phyloP scores from a whole-genome alignment of 2,888 invertebrate species.

The Temnothorax rugatulus region DNA sequence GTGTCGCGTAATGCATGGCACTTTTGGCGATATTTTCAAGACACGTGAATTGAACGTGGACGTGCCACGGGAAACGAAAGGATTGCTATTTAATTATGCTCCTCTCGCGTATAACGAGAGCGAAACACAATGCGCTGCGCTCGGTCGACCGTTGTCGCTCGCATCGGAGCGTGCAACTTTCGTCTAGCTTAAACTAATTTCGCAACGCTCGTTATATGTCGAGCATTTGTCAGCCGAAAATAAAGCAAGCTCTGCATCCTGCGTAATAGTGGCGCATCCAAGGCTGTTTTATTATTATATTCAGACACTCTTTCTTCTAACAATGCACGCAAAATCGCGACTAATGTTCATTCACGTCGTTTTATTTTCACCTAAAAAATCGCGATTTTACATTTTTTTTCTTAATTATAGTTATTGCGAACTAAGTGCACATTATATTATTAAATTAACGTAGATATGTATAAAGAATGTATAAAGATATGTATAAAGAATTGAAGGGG shows the following conservation, averaged over 20 bases:
- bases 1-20: neutral
- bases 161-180: conserved; percentile 42
- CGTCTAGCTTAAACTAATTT: conserved; percentile 50
- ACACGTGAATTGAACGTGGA: neutral
- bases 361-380: neutral
- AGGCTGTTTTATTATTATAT: conserved; percentile 26
- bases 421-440: neutral
- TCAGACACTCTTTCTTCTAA: neutral
- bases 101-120: neutral
- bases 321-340: neutral
- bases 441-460: neutral
- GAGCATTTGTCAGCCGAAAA: conserved; percentile 40
- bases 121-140: neutral
- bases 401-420: neutral
- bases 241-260: conserved; percentile 42
- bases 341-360: neutral
- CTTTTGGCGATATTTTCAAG: neutral
- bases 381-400: neutral
- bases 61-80: neutral
- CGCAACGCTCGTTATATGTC: conserved; percentile 10
- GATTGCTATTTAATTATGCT: conserved; percentile 28
- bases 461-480: neutral
- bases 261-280: conserved; percentile 18
- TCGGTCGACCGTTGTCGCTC: conserved; percentile 31
- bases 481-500: neutral